Evolutionary conservation across 2,888 invertebrate species (phyloP).

Genomic region (Frankliniella intonsa): DNA sequence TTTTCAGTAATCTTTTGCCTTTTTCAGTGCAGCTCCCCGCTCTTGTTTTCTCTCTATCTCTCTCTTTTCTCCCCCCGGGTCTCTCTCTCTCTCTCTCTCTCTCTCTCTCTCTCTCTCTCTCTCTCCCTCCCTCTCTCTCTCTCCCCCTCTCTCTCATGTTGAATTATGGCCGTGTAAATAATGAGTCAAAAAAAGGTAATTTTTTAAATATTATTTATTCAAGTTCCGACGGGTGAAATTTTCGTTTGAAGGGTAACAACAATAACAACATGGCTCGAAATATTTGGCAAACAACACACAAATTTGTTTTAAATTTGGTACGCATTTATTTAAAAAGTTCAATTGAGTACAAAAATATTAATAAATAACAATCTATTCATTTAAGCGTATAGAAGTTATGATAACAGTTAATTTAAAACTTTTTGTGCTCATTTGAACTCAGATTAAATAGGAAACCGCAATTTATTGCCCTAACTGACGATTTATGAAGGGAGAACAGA

Average conservation of each 20-base stretch:
- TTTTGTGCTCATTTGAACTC: conserved; percentile 6
- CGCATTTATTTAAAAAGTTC: background rate
- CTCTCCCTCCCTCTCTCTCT: background rate
- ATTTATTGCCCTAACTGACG: background rate
- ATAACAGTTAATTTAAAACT: background rate
- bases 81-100: background rate
- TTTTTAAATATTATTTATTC: conserved; percentile 26
- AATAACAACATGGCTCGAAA: background rate
- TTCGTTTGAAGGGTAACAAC: background rate
- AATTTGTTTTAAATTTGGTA: background rate
- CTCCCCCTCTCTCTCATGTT: background rate
- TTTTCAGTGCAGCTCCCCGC: too few species aligned
- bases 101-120: background rate
- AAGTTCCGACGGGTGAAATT: background rate
- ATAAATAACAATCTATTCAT: background rate
- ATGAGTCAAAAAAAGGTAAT: background rate
- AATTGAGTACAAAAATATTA: conserved; percentile 5
- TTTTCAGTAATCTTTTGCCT: background rate
- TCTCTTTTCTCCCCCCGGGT: background rate
- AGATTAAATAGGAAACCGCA: background rate
- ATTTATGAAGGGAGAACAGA: background rate
- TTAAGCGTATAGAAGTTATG: background rate
- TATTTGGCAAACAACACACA: background rate
- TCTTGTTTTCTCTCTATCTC: background rate
- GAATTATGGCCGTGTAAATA: background rate